A percentile compares a stretch with the other conserved stretches of the same genome.
Evolutionary conservation across 1,140 invertebrate genomes (phyloP).

Genomic region (Patella vulgata): DNA sequence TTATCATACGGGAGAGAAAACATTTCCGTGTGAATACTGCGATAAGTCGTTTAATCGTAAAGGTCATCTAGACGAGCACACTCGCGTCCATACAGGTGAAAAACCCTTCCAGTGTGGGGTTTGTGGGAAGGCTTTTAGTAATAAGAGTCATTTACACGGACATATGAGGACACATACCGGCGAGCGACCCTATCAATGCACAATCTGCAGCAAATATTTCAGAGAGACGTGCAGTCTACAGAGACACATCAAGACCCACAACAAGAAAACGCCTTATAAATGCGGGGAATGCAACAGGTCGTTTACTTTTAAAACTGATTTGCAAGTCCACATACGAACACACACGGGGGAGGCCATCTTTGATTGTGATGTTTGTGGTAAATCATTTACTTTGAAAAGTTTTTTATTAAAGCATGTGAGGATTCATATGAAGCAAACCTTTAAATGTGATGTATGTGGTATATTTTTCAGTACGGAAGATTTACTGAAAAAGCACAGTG

Average conservation of each 20-base stretch:
- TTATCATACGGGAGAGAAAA: conserved; percentile 24
- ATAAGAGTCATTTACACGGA: conserved; percentile 85
- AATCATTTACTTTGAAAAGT: conserved; percentile 98
- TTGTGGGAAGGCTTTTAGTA: conserved; percentile 88
- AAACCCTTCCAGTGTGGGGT: conserved; percentile 71
- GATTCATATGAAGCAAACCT: too few relatives aligned
- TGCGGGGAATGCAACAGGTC: too few relatives aligned
- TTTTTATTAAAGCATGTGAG: too few relatives aligned
- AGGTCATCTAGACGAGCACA: conserved; percentile 20
- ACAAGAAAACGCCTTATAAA: too few relatives aligned
- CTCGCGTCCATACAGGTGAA: conserved; percentile 26
- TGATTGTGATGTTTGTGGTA: conserved; percentile 89
- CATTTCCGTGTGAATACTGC: conserved; percentile 27
- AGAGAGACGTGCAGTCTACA: conserved; percentile 81
- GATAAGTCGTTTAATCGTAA: conserved; percentile 20
- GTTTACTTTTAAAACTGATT: too few relatives aligned
- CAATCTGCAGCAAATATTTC: conserved; percentile 62
- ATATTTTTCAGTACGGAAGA: too few relatives aligned
- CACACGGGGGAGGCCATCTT: conserved; percentile 30
- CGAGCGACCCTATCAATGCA: conserved; percentile 79
- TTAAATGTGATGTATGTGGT: too few relatives aligned
- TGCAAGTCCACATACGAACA: conserved; percentile 30
- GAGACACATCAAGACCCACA: conserved; percentile 93
- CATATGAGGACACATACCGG: conserved; percentile 85
- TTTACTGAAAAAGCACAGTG: too few relatives aligned